phyloP scores from a whole-genome alignment of 1,140 invertebrate genomes.

The Hesperophylax magnus region DNA sequence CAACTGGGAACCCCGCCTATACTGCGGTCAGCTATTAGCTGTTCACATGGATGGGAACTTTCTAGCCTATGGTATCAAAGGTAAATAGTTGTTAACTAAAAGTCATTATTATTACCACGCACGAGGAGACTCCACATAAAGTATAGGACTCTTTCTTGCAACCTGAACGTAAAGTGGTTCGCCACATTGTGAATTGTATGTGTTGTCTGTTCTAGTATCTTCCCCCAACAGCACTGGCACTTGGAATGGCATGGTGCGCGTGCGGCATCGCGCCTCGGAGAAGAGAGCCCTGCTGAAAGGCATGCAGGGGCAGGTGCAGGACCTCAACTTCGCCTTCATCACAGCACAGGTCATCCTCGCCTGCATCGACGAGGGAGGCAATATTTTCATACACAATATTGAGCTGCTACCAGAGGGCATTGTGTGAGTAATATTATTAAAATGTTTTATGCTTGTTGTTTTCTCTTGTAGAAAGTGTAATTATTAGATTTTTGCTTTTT shows the following conservation, averaged over 20 bases:
- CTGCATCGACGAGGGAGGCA: conserved; percentile 87
- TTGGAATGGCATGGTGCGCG: conserved; percentile 84
- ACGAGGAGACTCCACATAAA: too few species aligned
- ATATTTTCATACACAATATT: conserved; percentile 86
- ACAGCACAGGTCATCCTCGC: conserved; percentile 84
- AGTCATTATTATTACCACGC: not conserved
- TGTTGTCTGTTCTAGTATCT: conserved; percentile 57
- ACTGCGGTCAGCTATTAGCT: conserved; percentile 89
- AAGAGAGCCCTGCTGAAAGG: conserved; percentile 88
- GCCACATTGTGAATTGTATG: too few species aligned
- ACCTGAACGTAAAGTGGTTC: too few species aligned
- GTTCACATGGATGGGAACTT: conserved; percentile 89
- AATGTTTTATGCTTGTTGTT: too few species aligned
- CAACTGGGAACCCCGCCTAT: conserved; percentile 91
- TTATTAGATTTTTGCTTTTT: too few species aligned
- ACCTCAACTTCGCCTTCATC: conserved; percentile 91
- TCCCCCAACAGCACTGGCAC: conserved; percentile 72
- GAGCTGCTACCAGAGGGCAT: conserved; percentile 74
- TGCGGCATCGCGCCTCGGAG: conserved; percentile 82
- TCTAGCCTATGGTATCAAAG: conserved; percentile 92
- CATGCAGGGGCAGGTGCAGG: conserved; percentile 86
- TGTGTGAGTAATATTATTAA: conserved; percentile 59
- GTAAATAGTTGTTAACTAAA: conserved; percentile 66
- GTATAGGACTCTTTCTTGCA: too few species aligned
- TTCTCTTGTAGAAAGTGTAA: too few species aligned